Percentiles rank a stretch among this genome's conserved stretches.
These are phyloP conservation scores for Cavia porcellus DNA, from an alignment of 2,113 vertebrate species.

Conservation along the genomic window DNA sequence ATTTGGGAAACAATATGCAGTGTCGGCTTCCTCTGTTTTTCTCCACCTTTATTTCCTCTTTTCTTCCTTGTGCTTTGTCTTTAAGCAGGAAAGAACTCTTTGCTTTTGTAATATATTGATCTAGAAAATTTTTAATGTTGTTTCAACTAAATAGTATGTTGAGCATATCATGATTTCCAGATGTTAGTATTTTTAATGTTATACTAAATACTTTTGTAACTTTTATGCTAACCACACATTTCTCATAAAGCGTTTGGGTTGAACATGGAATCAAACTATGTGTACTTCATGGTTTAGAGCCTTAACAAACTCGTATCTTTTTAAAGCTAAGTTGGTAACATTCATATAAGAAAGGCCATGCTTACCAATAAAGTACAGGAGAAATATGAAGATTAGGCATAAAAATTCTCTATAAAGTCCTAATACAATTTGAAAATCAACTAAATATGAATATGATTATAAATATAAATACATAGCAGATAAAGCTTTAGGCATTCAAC, in stretches of 20 bases:
- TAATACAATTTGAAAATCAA: not conserved
- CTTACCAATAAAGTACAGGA: not conserved
- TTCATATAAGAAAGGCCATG: not conserved
- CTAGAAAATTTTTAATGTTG: not conserved
- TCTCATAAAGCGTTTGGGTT: constrained; percentile 1
- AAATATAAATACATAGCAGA: not conserved
- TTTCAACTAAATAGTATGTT: constrained; percentile 37
- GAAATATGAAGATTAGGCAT: not conserved
- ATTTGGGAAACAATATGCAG: not conserved
- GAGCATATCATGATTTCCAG: not conserved
- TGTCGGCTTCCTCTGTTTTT: too few species aligned
- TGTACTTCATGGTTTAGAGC: not conserved
- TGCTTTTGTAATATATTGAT: not conserved
- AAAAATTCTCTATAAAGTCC: not conserved
- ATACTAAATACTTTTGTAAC: not conserved
- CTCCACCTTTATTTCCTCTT: too few species aligned
- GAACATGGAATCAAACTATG: not conserved
- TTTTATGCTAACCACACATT: not conserved
- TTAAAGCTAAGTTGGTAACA: not conserved
- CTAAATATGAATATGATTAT: not conserved
- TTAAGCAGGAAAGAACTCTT: not conserved
- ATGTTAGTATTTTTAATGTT: not conserved
- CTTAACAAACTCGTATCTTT: not conserved
- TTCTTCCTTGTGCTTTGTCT: not conserved
- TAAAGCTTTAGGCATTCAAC: not conserved